Evolutionary conservation across 2,888 invertebrate species (phyloP).

Genomic region (Cantharis flavilabris): DNA sequence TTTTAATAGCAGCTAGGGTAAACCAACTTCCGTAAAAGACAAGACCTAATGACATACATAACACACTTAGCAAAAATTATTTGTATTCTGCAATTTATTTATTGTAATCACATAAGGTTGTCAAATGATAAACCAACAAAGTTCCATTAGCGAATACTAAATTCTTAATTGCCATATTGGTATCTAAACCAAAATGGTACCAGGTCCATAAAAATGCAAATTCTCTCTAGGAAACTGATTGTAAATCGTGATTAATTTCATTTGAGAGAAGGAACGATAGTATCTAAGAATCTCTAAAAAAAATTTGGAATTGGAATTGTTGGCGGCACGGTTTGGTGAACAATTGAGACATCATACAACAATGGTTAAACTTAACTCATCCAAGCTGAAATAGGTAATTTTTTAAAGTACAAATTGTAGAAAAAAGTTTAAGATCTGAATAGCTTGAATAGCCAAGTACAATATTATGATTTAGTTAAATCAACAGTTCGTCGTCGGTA

Average conservation of each 20-base stretch:
- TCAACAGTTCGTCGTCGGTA: not conserved
- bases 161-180: not conserved
- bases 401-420: not conserved
- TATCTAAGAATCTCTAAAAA: not conserved
- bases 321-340: not conserved
- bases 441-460: not conserved
- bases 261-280: not conserved
- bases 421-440: not conserved
- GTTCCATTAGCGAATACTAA: not conserved
- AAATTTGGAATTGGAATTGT: not conserved
- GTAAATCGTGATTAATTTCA: not conserved
- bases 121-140: not conserved
- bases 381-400: not conserved
- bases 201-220: not conserved
- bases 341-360: not conserved
- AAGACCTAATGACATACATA: not conserved
- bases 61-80: not conserved
- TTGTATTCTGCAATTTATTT: not conserved
- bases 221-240: not conserved
- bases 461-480: not conserved
- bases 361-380: not conserved
- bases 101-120: not conserved
- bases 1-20: not conserved
- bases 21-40: not conserved
- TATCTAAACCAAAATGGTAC: not conserved